Evolutionary conservation across 64 coral and sea anemone genomes (phyloP).

Genomic region (Montipora cactus): DNA sequence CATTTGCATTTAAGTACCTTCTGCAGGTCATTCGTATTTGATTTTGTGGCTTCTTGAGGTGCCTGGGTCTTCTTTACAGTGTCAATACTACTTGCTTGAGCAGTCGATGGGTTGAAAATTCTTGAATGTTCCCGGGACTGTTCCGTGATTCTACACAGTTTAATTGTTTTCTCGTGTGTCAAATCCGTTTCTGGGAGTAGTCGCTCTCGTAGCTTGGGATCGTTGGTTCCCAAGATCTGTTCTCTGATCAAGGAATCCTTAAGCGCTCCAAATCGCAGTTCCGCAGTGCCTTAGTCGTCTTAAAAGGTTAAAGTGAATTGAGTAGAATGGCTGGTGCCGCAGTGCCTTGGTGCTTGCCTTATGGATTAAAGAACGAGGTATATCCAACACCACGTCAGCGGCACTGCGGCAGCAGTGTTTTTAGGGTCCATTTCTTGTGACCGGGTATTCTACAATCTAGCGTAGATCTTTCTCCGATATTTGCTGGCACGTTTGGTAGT

Average conservation of each 20-base stretch:
- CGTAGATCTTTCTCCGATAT: too few relatives aligned
- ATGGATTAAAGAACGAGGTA: too few relatives aligned
- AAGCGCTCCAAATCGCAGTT: constrained; percentile 39
- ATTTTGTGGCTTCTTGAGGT: neutral
- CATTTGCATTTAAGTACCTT: constrained; percentile 22
- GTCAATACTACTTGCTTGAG: neutral
- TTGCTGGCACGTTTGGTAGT: too few relatives aligned
- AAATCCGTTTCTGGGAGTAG: constrained; percentile 6
- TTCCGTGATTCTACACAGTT: constrained; percentile 26
- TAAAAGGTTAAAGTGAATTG: too few relatives aligned
- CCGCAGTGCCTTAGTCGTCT: too few relatives aligned
- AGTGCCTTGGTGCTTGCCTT: too few relatives aligned
- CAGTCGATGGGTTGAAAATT: neutral
- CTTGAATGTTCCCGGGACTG: neutral
- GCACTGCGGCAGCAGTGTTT: too few relatives aligned
- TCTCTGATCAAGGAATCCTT: constrained; percentile 41
- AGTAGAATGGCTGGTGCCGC: too few relatives aligned
- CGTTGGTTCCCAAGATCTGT: constrained; percentile 6
- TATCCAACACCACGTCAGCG: too few relatives aligned
- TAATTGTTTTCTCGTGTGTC: constrained; percentile 36
- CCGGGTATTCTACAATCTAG: too few relatives aligned
- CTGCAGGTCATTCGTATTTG: neutral
- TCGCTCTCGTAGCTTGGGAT: constrained; percentile 45
- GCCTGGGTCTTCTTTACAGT: neutral
- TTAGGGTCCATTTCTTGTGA: too few relatives aligned